Percentiles rank a stretch among this genome's conserved stretches.
phyloP scores from a whole-genome alignment of 2,888 invertebrate genomes.

The Eudasyphora cyanicolor region DNA sequence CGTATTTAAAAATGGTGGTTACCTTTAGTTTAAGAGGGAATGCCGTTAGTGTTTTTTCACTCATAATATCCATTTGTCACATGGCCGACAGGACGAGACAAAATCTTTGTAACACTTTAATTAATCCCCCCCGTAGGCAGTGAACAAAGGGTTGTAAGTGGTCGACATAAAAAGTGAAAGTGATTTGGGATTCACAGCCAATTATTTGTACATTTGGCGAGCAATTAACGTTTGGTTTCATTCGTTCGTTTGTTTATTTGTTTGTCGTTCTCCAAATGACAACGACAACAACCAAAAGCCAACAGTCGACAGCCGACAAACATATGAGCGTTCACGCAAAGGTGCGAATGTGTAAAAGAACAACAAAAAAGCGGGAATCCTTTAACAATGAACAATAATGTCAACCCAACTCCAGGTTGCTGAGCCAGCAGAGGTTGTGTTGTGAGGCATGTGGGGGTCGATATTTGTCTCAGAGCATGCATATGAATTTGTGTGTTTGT shows the following conservation, averaged over 20 bases:
- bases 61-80: constrained; percentile 1
- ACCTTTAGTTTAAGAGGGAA: no score
- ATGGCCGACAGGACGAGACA: background rate
- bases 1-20: no score
- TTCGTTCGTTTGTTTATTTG: background rate
- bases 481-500: background rate
- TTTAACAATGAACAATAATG: background rate
- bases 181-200: constrained; percentile 29
- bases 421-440: no score
- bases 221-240: constrained; percentile 48
- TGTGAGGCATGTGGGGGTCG: constrained; percentile 50
- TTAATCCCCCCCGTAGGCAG: constrained; percentile 45
- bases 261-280: background rate
- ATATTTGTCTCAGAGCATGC: no score
- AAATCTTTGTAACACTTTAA: constrained; percentile 42
- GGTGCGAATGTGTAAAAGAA: constrained; percentile 28
- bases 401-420: constrained; percentile 33
- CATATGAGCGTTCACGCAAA: background rate
- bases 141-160: background rate
- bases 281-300: no score
- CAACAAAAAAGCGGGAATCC: background rate
- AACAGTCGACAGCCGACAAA: background rate
- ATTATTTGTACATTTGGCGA: constrained; percentile 49
- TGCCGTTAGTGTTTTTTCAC: no score
- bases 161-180: constrained; percentile 50